Evolutionary conservation across 2,113 vertebrate species (phyloP), one percentile per base, ranked within the genome.

Genomic region (Steatornis caripensis): DNA sequence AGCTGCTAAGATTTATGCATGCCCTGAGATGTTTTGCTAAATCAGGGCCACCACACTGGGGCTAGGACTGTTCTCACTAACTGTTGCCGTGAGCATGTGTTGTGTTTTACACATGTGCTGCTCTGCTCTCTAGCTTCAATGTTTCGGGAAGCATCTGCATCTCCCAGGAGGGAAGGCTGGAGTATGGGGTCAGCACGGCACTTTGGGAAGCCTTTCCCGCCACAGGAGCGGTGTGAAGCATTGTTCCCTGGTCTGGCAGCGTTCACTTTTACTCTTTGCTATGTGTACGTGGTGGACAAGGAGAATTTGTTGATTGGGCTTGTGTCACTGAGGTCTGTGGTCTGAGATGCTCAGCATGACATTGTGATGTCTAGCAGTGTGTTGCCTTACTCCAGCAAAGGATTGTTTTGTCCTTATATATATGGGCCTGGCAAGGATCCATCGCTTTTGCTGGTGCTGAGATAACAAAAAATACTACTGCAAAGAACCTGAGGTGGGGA

Each of bases 81-180:
- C 84, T 91, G 81, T 78, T 95, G 74, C 92, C 72, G 24, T 43
- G 69, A 87, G 81, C 93, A 57, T 89, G 74, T 77, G 87, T 74
- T 94, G 71, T 34, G 23, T 94, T 94, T 96, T 90, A 76, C 82
- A 94, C 36, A 12, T 39, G 39, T 36, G 92, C 48, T 92, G 75
- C 82, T 91, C 0, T 1, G 54, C 89, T 58, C 36, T 85, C 70
- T 78, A 91, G 90, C 65, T 91, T 82, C 79, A 58, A 75, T 64
- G 70, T 87, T 91, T 91, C 75, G 81, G 78, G 90, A 93, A 79
- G 78, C 74, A 96, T 78, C 89, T 91, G 80, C 58, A 84, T 84
- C 48, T 93, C 77, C 54, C 2, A 9, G 80, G 87, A 87, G 64
- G n/a, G 45, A 49, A 45, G 46, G 68, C 62, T 8, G 8, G 58